These are phyloP conservation scores for Agrotis exclamationis DNA, from an alignment of 2,888 invertebrate genomes.

Conservation along the genomic window DNA sequence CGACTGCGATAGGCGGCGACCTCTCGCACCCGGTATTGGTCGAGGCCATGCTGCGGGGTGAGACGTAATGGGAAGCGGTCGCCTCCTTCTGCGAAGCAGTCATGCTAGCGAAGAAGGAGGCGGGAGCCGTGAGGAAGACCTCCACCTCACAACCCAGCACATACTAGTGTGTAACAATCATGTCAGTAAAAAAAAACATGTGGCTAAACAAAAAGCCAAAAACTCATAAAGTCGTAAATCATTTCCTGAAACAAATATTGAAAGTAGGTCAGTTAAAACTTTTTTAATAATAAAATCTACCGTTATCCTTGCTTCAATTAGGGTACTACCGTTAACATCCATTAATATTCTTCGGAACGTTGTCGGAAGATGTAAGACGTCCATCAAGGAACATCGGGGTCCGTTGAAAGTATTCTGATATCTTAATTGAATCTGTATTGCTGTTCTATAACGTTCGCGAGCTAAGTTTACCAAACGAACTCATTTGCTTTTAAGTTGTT, in stretches of 20 bases:
- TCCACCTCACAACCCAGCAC: too few species aligned
- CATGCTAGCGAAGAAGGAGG: too few species aligned
- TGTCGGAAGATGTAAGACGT: slow-evolving; percentile 6
- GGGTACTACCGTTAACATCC: background rate
- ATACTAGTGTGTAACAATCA: too few species aligned
- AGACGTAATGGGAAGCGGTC: too few species aligned
- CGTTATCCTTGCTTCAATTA: slow-evolving; percentile 26
- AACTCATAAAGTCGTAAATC: slow-evolving; percentile 45
- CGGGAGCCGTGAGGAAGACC: too few species aligned
- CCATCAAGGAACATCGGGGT: background rate
- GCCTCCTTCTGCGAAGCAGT: too few species aligned
- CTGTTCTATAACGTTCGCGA: too few species aligned
- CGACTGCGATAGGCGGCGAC: too few species aligned
- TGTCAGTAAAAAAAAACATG: background rate
- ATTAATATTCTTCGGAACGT: slow-evolving; percentile 27
- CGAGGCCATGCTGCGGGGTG: too few species aligned
- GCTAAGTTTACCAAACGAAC: too few species aligned
- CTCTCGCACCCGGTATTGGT: too few species aligned
- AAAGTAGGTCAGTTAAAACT: slow-evolving; percentile 30
- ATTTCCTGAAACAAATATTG: slow-evolving; percentile 34
- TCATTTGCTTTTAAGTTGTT: too few species aligned
- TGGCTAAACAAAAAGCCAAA: slow-evolving; percentile 10
- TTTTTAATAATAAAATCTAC: slow-evolving; percentile 44
- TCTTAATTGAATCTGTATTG: background rate
- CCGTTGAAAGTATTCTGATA: background rate